Conservation (phyloP, 2,113 vertebrate species). For the Hassar affinis region DNA sequence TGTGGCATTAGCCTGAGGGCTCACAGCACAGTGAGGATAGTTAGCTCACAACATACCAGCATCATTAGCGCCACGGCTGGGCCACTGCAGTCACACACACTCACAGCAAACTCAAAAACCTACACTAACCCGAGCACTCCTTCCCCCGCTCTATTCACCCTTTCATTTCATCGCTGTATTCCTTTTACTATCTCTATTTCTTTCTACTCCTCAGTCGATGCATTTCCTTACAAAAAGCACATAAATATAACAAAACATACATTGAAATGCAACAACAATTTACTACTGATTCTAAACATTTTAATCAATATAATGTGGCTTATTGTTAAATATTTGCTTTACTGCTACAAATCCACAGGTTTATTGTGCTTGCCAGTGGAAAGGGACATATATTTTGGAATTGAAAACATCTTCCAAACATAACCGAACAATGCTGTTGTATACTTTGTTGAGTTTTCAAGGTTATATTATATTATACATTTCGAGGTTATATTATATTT, state of each 20-base stretch:
- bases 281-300: background rate
- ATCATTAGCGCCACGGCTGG: conserved; percentile 75
- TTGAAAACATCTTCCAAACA: conserved; percentile 54
- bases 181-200: background rate
- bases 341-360: conserved; percentile 6
- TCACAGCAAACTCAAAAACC: conserved; percentile 55
- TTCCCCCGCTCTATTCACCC: conserved; percentile 33
- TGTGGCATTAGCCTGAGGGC: conserved; percentile 79
- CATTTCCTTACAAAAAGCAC: background rate
- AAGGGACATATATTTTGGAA: conserved; percentile 43
- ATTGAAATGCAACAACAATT: background rate
- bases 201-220: background rate
- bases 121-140: conserved; percentile 22
- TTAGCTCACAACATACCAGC: conserved; percentile 74
- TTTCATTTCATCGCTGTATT: conserved; percentile 28
- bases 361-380: background rate
- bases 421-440: conserved; percentile 54
- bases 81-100: conserved; percentile 72
- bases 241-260: background rate
- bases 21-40: conserved; percentile 75
- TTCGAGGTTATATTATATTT: conserved; percentile 60
- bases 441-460: conserved; percentile 56
- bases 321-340: background rate
- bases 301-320: background rate
- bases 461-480: conserved; percentile 51